Base-by-base conservation (phyloP, 2,888 invertebrate genomes). In the Drosophila siamana region DNA sequence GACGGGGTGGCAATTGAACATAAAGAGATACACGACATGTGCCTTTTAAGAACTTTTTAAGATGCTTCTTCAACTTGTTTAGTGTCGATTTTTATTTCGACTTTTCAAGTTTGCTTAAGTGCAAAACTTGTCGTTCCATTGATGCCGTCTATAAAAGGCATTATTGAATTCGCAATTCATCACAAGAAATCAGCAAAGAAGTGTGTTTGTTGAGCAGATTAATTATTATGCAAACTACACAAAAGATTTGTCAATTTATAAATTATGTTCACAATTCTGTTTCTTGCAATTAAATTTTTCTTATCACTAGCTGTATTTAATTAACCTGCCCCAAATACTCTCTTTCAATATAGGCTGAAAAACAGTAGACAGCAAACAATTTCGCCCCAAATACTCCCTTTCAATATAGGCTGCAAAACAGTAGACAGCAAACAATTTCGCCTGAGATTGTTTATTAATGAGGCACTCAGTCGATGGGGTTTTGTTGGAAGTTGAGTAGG, bases 11-110 rank as follows among this genome's bases (percentile, higher is more conserved):
- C 24, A 22, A 36, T 44, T 11, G 16, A 6, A 22, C 70, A 66
- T 70, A 48, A 57, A 60, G 33, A 66, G 52, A 60, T 54, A 75
- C 75, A 75, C 60, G 66, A 75, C 74, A 71, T 73, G 65, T 63
- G 76, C 73, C 77, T 76, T 76, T 76, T 73, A 73, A 61, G 61
- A 76, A 76, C 69, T 76, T 76, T 76, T 74, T 62, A 65, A 76
- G 65, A 62, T 43, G 62, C 69, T 60, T 11, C 46, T 56, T 56
- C 74, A 71, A 61, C 75, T 50, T 61, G 69, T 61, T 69, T 64
- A 73, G 57, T 54, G 60, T 63, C 63, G 57, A 62, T 47, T 73
- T 59, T 63, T 64, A 65, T 63, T 72, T 76, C 33, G 44, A 54
- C 44, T 63, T 67, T 72, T 60, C 43, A 22, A 61, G 50, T 52